Evolutionary conservation across 2,797 vertebrate species (phyloP).

Genomic region (Acanthornis magna): DNA sequence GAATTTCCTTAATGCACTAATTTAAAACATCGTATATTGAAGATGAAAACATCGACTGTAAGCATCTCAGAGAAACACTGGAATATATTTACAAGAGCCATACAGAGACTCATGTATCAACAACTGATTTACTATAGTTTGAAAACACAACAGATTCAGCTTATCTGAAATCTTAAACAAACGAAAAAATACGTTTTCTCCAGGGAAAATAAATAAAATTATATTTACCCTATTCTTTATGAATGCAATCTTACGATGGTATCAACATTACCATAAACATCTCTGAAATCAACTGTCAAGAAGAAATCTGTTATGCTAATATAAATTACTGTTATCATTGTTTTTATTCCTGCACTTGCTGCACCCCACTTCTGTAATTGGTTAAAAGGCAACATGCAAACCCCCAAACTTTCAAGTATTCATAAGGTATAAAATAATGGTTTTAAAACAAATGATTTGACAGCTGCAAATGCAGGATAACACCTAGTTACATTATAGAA

Average conservation of each 20-base stretch:
- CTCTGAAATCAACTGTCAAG: slow-evolving; percentile 56
- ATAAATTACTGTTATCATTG: slow-evolving; percentile 43
- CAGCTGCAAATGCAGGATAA: slow-evolving; percentile 79
- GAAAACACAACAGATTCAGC: slow-evolving; percentile 25
- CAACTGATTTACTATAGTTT: slow-evolving; percentile 3
- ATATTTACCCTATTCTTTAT: slow-evolving; percentile 45
- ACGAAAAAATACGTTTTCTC: slow-evolving; percentile 44
- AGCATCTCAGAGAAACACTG: not conserved
- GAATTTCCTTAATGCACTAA: slow-evolving; percentile 19
- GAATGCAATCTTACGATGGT: slow-evolving; percentile 40
- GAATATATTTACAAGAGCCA: not conserved
- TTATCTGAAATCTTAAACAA: slow-evolving; percentile 47
- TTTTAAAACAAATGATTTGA: slow-evolving; percentile 77
- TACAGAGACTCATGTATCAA: not conserved
- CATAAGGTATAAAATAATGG: slow-evolving; percentile 68
- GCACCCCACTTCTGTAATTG: slow-evolving; percentile 57
- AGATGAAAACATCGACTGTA: not conserved
- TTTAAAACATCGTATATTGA: not conserved
- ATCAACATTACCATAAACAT: slow-evolving; percentile 55
- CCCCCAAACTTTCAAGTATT: slow-evolving; percentile 70
- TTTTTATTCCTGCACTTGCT: slow-evolving; percentile 22
- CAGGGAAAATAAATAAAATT: slow-evolving; percentile 21
- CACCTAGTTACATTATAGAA: slow-evolving; percentile 79
- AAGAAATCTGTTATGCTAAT: slow-evolving; percentile 20
- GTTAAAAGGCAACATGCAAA: slow-evolving; percentile 62